phyloP scores from a whole-genome alignment of 2,113 vertebrate species.

The Coptodon bakossiorum region DNA sequence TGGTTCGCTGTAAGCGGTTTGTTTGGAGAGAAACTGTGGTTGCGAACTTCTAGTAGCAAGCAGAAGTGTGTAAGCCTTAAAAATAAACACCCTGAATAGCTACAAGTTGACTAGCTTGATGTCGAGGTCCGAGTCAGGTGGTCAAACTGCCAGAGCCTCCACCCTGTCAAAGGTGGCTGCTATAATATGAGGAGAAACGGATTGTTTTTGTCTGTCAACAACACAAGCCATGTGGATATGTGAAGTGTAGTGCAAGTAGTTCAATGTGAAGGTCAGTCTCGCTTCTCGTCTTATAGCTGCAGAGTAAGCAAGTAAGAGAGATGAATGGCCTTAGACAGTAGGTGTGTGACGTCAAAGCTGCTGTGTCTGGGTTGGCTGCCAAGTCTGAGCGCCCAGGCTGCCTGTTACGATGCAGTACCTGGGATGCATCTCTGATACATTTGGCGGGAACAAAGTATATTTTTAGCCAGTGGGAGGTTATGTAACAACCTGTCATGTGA shows the following conservation, averaged over 20 bases:
- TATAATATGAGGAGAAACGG: background rate
- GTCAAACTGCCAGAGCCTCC: background rate
- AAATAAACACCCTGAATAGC: background rate
- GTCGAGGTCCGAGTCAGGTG: background rate
- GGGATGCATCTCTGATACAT: constrained; percentile 49
- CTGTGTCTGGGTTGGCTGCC: constrained; percentile 18
- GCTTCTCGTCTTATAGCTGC: background rate
- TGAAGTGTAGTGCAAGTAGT: background rate
- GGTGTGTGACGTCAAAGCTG: constrained; percentile 1
- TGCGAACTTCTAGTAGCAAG: background rate
- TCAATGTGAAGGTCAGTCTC: background rate
- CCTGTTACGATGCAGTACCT: constrained; percentile 12
- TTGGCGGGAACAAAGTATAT: constrained; percentile 56
- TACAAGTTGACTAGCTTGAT: background rate
- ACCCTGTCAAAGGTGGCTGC: background rate
- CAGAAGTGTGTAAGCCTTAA: background rate
- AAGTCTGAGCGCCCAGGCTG: constrained; percentile 6
- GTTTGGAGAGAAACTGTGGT: background rate
- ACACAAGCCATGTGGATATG: background rate
- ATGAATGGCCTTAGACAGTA: constrained; percentile 18
- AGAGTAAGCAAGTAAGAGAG: background rate
- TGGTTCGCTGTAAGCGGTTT: background rate
- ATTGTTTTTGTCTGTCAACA: background rate
- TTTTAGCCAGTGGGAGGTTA: constrained; percentile 66
- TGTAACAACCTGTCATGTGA: constrained; percentile 69